Conservation (phyloP, 2,113 vertebrate genomes). For the Poeciliopsis prolifica region DNA sequence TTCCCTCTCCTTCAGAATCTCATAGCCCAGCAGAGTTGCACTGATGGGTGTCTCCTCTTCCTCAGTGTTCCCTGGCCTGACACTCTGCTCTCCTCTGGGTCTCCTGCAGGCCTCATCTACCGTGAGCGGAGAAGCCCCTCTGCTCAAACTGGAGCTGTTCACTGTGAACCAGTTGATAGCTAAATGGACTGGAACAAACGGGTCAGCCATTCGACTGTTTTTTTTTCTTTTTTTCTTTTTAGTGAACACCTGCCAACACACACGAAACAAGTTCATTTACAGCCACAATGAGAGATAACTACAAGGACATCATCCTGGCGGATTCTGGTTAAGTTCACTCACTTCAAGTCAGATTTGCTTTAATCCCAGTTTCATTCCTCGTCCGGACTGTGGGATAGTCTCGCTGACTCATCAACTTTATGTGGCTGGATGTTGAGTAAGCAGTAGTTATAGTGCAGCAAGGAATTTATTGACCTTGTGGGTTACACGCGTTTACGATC, state of each 20-base stretch:
- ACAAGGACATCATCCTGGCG: neutral
- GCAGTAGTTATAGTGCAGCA: neutral
- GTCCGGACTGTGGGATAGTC: neutral
- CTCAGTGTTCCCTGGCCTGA: neutral
- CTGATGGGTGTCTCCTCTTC: neutral
- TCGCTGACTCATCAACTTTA: constrained; percentile 28
- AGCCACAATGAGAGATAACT: no score
- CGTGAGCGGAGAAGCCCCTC: neutral
- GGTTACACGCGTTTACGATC: constrained; percentile 15
- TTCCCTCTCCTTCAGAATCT: neutral
- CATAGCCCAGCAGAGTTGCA: neutral
- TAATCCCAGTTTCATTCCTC: neutral
- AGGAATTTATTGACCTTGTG: constrained; percentile 19
- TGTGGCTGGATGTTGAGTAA: neutral
- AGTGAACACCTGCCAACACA: neutral
- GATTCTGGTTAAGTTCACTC: neutral
- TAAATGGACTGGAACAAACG: neutral
- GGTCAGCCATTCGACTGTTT: neutral
- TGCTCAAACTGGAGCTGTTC: neutral
- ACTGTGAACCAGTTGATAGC: neutral
- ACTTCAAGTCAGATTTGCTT: neutral
- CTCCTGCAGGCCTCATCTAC: no score
- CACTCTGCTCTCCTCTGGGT: no score
- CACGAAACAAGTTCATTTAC: neutral
- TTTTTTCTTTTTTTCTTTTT: no score